Conservation (phyloP, 1,140 invertebrate genomes). For the Pachypeltis micranthus region DNA sequence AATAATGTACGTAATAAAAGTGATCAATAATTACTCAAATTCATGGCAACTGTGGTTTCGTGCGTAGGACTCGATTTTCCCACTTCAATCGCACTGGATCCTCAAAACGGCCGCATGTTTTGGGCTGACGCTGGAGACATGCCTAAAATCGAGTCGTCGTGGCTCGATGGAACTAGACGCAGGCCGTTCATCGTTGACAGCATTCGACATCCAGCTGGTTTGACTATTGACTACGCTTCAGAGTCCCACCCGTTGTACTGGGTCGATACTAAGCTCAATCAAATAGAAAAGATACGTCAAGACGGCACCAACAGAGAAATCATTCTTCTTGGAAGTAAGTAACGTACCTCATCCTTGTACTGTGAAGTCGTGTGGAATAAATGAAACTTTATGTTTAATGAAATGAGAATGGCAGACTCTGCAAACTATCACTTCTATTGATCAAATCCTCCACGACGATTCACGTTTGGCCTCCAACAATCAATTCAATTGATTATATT, state of each 20-base stretch:
- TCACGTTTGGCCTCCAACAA: too few species aligned
- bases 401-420: too few species aligned
- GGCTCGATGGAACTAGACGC: slow-evolving; percentile 90
- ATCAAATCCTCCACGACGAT: too few species aligned
- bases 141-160: slow-evolving; percentile 78
- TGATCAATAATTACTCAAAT: background rate
- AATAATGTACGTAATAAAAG: background rate
- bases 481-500: too few species aligned
- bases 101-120: slow-evolving; percentile 69
- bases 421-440: too few species aligned
- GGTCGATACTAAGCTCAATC: slow-evolving; percentile 88
- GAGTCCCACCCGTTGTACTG: slow-evolving; percentile 77
- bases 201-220: slow-evolving; percentile 71
- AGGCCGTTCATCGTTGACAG: slow-evolving; percentile 62
- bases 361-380: too few species aligned
- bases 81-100: slow-evolving; percentile 76
- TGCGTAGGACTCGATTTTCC: slow-evolving; percentile 63
- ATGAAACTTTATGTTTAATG: too few species aligned
- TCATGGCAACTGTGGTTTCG: too few species aligned
- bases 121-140: slow-evolving; percentile 78
- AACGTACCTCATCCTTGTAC: too few species aligned
- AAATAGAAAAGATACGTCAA: slow-evolving; percentile 75
- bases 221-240: slow-evolving; percentile 83
- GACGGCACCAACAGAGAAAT: slow-evolving; percentile 69
- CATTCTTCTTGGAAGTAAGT: slow-evolving; percentile 50